Evolutionary conservation across 2,797 vertebrate genomes (phyloP).

Genomic region (Crax fasciolata): DNA sequence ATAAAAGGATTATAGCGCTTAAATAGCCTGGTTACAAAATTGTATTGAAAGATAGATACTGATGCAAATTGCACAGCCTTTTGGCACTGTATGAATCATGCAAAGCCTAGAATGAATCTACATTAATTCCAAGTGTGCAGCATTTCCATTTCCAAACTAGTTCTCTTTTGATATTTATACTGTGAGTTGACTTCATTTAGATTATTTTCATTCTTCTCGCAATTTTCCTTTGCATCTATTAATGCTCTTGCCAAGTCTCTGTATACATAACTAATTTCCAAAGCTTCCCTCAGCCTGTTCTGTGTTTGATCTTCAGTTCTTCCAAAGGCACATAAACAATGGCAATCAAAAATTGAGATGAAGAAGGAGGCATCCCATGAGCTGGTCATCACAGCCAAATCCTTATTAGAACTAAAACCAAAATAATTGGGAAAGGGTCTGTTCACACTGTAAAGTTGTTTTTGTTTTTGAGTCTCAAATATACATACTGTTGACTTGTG

Average conservation of each 20-base stretch:
- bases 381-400: not conserved
- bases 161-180: constrained; percentile 54
- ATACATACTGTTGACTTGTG: not conserved
- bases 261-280: constrained; percentile 49
- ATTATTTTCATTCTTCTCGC: constrained; percentile 14
- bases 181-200: constrained; percentile 33
- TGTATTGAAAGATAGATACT: constrained; percentile 32
- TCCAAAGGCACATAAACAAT: constrained; percentile 47
- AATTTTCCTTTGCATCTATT: constrained; percentile 32
- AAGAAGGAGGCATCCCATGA: not conserved
- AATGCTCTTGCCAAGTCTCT: constrained; percentile 40
- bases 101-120: constrained; percentile 39
- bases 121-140: constrained; percentile 45
- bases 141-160: constrained; percentile 65
- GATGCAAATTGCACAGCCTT: constrained; percentile 49
- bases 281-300: constrained; percentile 23
- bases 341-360: not conserved
- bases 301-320: constrained; percentile 21
- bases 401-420: not conserved
- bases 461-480: not conserved
- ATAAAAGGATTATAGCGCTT: constrained; percentile 21
- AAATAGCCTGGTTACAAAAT: constrained; percentile 51
- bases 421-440: not conserved
- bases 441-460: not conserved
- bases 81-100: constrained; percentile 44